A percentile compares a stretch with the other conserved stretches of the same genome.
These are phyloP conservation scores for Hemibagrus wyckioides DNA, from an alignment of 2,113 vertebrate genomes.

Conservation along the genomic window DNA sequence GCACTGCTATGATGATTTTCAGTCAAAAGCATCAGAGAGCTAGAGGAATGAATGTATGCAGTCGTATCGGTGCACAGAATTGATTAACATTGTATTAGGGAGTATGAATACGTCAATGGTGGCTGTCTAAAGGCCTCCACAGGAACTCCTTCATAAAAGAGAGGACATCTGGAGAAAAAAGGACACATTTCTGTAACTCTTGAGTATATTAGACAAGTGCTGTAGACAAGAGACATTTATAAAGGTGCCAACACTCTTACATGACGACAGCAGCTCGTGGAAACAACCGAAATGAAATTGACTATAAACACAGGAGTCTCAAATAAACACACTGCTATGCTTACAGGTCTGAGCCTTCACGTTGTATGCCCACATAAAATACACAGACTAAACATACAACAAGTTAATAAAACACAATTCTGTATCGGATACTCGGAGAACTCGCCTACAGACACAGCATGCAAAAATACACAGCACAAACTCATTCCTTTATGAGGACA, in stretches of 20 bases:
- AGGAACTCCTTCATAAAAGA: slow-evolving; percentile 1
- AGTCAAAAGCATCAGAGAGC: neutral
- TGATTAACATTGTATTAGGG: neutral
- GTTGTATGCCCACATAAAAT: too few relatives aligned
- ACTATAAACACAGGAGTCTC: neutral
- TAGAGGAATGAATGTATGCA: neutral
- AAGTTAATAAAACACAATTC: neutral
- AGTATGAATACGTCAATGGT: neutral
- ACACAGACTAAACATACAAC: neutral
- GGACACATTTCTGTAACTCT: neutral
- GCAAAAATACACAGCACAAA: neutral
- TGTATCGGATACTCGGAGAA: neutral
- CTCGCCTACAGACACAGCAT: slow-evolving; percentile 7
- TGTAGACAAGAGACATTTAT: neutral
- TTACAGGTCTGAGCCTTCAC: neutral
- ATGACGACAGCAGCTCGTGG: neutral
- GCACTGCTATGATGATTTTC: neutral
- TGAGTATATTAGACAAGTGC: neutral
- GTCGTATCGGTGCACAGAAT: neutral
- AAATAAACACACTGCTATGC: neutral
- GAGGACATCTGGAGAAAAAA: neutral
- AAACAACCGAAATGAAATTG: neutral
- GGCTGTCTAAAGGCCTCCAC: neutral
- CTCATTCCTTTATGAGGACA: neutral
- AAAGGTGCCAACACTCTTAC: neutral